Conservation (phyloP, 1,140 invertebrate genomes). For the Coenobita brevimanus region DNA sequence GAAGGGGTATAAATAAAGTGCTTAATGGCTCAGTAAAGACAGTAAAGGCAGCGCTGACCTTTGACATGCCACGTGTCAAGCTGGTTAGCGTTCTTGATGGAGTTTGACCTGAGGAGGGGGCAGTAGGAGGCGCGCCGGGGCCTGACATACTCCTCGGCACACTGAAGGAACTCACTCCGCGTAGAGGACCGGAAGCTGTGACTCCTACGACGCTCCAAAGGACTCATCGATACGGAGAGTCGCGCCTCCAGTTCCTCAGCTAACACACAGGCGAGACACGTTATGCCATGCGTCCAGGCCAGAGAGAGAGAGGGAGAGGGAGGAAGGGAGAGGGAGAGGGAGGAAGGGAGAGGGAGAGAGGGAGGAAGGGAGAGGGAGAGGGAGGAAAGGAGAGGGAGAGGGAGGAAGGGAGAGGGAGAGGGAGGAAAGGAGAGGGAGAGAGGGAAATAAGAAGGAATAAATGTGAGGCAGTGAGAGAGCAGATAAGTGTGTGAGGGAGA, state of each 20-base stretch:
- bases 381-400: neutral
- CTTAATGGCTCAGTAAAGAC: too few species aligned
- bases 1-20: too few species aligned
- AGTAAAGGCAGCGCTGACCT: constrained; percentile 37
- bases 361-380: neutral
- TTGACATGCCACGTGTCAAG: constrained; percentile 26
- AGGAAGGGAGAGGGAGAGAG: neutral
- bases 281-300: constrained; percentile 31
- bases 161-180: constrained; percentile 40
- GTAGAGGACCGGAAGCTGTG: constrained; percentile 55
- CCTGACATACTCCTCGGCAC: constrained; percentile 27
- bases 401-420: neutral
- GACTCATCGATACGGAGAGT: constrained; percentile 53
- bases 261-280: constrained; percentile 38
- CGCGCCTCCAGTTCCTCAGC: constrained; percentile 59
- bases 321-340: too few species aligned
- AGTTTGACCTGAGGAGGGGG: constrained; percentile 51
- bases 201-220: constrained; percentile 46
- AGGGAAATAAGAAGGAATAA: neutral
- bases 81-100: constrained; percentile 35
- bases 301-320: neutral
- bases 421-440: neutral
- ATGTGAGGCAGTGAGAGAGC: neutral
- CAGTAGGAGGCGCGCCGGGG: constrained; percentile 41
- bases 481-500: neutral